Percentiles rank a stretch among this genome's conserved stretches.
Evolutionary conservation across 2,797 vertebrate genomes (phyloP).

Genomic region (Myotis vivesi): DNA sequence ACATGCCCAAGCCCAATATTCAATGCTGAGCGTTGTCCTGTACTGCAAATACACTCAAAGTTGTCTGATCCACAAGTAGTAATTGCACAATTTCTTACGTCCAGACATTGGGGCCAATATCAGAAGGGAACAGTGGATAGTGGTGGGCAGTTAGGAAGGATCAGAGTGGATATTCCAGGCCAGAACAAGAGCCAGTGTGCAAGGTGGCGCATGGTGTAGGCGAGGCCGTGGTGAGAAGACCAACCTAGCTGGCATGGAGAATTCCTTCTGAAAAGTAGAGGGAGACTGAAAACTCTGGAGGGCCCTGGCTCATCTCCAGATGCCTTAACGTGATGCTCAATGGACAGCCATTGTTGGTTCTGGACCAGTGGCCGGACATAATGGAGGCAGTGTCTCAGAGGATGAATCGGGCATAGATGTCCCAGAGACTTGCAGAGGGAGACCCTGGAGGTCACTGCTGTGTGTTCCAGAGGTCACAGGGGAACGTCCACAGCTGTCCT

Average conservation of each 20-base stretch:
- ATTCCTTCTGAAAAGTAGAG: background rate
- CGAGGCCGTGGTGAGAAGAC: background rate
- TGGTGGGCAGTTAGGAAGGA: background rate
- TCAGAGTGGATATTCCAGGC: background rate
- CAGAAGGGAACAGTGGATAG: background rate
- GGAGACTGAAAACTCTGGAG: background rate
- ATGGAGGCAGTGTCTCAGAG: background rate
- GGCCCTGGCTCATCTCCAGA: background rate
- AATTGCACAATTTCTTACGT: background rate
- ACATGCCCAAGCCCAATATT: background rate
- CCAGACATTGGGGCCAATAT: background rate
- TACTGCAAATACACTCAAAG: background rate
- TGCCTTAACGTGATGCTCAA: background rate
- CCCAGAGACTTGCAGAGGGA: background rate
- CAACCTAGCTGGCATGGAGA: background rate
- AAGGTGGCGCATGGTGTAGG: background rate
- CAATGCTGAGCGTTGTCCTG: background rate
- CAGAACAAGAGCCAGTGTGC: background rate
- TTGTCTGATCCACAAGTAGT: background rate
- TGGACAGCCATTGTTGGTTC: slow-evolving; percentile 21
- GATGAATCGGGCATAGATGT: slow-evolving; percentile 16
- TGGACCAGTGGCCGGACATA: background rate
- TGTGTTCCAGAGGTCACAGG: background rate
- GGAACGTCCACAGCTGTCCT: background rate
- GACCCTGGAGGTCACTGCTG: background rate